These are phyloP conservation scores for Grammomys surdaster DNA, from an alignment of 2,113 vertebrate genomes.

Conservation along the genomic window DNA sequence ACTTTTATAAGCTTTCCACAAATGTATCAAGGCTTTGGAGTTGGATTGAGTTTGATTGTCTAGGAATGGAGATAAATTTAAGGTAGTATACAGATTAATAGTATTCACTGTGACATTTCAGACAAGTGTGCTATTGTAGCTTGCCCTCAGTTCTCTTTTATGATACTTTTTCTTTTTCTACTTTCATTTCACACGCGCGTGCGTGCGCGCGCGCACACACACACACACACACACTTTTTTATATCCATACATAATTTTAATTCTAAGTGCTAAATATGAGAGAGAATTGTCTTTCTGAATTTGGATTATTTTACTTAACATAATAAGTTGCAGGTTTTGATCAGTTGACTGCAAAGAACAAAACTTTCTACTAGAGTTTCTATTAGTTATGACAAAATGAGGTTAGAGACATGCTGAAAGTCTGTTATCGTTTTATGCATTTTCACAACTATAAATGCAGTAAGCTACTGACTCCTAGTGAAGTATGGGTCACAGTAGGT, in stretches of 20 bases:
- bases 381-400: background rate
- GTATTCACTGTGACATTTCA: background rate
- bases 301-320: background rate
- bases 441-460: background rate
- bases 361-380: background rate
- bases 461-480: background rate
- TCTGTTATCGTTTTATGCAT: background rate
- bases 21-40: background rate
- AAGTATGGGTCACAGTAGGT: background rate
- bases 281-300: background rate
- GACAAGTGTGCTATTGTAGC: background rate
- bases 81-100: background rate
- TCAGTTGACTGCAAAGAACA: background rate
- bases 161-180: background rate
- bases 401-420: background rate
- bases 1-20: background rate
- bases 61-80: background rate
- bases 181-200: background rate
- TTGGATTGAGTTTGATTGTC: background rate
- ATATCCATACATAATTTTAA: background rate
- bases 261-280: background rate
- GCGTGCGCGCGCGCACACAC: too few relatives aligned
- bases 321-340: too few relatives aligned
- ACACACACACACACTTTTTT: background rate
- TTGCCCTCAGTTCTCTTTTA: background rate